Evolutionary conservation across 2,797 vertebrate genomes (phyloP).

Genomic region (Decapterus maruadsi): DNA sequence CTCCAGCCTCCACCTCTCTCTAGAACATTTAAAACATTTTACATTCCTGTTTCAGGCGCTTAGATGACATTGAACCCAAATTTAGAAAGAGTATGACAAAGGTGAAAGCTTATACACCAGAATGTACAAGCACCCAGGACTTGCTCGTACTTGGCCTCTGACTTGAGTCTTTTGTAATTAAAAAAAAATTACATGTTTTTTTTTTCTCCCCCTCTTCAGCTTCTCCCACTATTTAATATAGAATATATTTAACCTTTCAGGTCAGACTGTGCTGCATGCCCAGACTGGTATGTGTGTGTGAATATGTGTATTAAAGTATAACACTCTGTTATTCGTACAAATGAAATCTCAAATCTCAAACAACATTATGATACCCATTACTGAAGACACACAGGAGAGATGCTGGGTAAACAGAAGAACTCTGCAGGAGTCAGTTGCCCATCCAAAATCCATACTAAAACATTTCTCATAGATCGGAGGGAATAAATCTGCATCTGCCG

Average conservation of each 20-base stretch:
- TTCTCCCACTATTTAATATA: conserved; percentile 31
- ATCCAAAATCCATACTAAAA: conserved; percentile 27
- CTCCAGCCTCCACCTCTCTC: background rate
- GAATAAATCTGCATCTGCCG: conserved; percentile 15
- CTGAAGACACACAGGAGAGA: conserved; percentile 10
- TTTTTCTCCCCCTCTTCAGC: conserved; percentile 8
- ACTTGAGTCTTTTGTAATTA: conserved; percentile 8
- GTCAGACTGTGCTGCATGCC: conserved; percentile 31
- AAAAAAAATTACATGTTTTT: background rate
- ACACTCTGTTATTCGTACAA: conserved; percentile 47
- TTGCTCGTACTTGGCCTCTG: conserved; percentile 2
- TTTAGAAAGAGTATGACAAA: conserved; percentile 7
- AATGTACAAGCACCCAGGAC: conserved; percentile 27
- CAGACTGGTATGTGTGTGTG: background rate
- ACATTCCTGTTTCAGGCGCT: conserved; percentile 39
- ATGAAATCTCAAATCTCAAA: conserved; percentile 44
- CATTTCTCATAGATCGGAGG: conserved; percentile 5
- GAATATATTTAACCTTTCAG: conserved; percentile 37
- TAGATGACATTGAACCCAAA: conserved; percentile 7
- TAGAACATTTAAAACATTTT: conserved; percentile 38
- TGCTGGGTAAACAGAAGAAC: background rate
- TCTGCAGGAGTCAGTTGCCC: background rate
- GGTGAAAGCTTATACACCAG: conserved; percentile 43
- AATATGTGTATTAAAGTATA: background rate
- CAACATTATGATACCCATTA: conserved; percentile 18